Evolutionary conservation across 2,113 vertebrate species (phyloP).

Genomic region (Perca fluviatilis): DNA sequence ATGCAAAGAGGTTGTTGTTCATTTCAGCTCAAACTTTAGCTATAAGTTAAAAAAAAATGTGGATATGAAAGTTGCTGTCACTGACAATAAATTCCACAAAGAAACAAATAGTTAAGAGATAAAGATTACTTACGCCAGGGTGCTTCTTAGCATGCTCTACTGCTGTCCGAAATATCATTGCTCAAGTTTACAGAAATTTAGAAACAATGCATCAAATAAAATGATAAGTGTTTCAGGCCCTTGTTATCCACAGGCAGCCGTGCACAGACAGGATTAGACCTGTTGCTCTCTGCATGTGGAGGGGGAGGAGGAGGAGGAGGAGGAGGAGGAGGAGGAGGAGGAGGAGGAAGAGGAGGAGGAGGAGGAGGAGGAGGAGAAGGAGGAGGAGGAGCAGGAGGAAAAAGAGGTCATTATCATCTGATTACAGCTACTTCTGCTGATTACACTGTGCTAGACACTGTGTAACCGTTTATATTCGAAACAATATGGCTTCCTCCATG

Average conservation of each 20-base stretch:
- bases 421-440: slow-evolving; percentile 54
- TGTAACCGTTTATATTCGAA: slow-evolving; percentile 18
- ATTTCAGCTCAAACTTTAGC: background rate
- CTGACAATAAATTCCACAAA: background rate
- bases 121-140: slow-evolving; percentile 73
- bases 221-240: slow-evolving; percentile 17
- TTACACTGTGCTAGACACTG: slow-evolving; percentile 21
- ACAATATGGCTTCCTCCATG: background rate
- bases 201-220: slow-evolving; percentile 11
- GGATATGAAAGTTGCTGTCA: background rate
- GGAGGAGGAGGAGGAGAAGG: slow-evolving; percentile 7
- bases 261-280: slow-evolving; percentile 56
- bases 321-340: slow-evolving; percentile 37
- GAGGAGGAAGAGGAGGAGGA: slow-evolving; percentile 54
- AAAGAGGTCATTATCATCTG: slow-evolving; percentile 62
- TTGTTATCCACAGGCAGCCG: slow-evolving; percentile 4
- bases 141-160: slow-evolving; percentile 73
- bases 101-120: background rate
- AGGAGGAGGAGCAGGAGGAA: slow-evolving; percentile 47
- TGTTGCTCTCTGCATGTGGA: slow-evolving; percentile 65
- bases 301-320: slow-evolving; percentile 4
- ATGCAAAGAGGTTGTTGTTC: background rate
- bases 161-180: slow-evolving; percentile 67
- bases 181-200: slow-evolving; percentile 15
- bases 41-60: background rate